Percentiles rank a stretch among this genome's conserved stretches.
These are phyloP conservation scores for Clarias laeviceps DNA, from an alignment of 2,797 vertebrate species.

Conservation along the genomic window DNA sequence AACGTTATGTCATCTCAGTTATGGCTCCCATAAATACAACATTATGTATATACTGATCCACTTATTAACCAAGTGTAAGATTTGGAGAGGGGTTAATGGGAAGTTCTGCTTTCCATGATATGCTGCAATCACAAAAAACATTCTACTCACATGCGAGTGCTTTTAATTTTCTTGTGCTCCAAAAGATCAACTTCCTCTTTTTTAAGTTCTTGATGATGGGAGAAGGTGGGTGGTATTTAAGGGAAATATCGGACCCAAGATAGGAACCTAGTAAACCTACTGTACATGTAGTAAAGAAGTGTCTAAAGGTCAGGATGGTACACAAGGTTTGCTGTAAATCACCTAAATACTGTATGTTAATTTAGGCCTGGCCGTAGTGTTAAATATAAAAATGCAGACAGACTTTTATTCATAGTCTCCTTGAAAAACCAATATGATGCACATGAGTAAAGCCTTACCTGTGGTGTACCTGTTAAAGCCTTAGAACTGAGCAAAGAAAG, in stretches of 20 bases:
- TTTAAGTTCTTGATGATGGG: conserved; percentile 11
- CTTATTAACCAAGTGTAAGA: not conserved
- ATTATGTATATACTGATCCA: not conserved
- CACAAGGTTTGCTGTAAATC: not conserved
- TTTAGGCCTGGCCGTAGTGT: not conserved
- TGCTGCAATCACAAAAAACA: not conserved
- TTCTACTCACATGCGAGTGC: not conserved
- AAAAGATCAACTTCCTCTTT: not conserved
- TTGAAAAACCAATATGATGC: not conserved
- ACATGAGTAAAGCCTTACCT: too few species aligned
- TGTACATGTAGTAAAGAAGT: not conserved
- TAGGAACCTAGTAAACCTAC: not conserved
- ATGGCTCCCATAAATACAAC: not conserved
- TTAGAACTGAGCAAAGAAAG: not conserved
- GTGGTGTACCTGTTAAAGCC: not conserved
- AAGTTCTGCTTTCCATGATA: not conserved
- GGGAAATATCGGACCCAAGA: not conserved
- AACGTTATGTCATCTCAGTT: not conserved
- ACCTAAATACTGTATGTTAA: not conserved
- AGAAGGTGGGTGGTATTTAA: conserved; percentile 21
- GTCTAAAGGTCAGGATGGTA: not conserved
- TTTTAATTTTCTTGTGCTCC: conserved; percentile 1
- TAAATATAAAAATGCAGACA: not conserved
- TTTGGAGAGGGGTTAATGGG: not conserved
- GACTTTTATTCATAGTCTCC: not conserved